Conservation (phyloP, 2,888 invertebrate genomes). For the Euplexia lucipara region DNA sequence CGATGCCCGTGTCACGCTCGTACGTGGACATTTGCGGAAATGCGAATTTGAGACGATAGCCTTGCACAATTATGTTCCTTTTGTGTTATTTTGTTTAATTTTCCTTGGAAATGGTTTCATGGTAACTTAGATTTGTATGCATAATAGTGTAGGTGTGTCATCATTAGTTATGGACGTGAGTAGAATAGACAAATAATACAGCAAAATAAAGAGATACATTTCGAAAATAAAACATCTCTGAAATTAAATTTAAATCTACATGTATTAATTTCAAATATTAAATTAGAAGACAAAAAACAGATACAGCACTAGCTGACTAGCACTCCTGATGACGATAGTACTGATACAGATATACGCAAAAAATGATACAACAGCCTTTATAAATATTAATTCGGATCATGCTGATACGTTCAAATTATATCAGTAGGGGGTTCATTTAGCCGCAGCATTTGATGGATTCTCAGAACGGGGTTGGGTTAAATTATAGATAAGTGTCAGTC, state of each 20-base stretch:
- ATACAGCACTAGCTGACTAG: neutral
- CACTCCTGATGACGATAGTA: neutral
- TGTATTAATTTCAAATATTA: no score
- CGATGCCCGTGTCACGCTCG: conserved; percentile 62
- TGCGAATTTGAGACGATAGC: conserved; percentile 55
- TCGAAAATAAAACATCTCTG: no score
- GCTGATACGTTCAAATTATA: conserved; percentile 26
- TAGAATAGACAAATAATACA: neutral
- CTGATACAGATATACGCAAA: neutral
- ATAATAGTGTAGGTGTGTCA: neutral
- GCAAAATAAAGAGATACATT: neutral
- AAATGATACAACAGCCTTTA: neutral
- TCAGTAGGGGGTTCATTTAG: conserved; percentile 31
- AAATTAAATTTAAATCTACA: no score
- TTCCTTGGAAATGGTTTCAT: conserved; percentile 22
- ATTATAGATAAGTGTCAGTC: conserved; percentile 43
- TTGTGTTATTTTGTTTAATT: conserved; percentile 28
- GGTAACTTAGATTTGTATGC: neutral
- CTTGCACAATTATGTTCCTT: conserved; percentile 50
- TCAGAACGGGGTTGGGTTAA: conserved; percentile 44
- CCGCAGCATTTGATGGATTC: conserved; percentile 37
- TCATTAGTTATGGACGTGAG: neutral
- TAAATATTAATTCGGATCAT: conserved; percentile 4
- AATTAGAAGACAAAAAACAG: neutral
- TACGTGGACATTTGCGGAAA: conserved; percentile 59